Base-by-base conservation (phyloP, 23 tunicate species). In the Phallusia fumigata region DNA sequence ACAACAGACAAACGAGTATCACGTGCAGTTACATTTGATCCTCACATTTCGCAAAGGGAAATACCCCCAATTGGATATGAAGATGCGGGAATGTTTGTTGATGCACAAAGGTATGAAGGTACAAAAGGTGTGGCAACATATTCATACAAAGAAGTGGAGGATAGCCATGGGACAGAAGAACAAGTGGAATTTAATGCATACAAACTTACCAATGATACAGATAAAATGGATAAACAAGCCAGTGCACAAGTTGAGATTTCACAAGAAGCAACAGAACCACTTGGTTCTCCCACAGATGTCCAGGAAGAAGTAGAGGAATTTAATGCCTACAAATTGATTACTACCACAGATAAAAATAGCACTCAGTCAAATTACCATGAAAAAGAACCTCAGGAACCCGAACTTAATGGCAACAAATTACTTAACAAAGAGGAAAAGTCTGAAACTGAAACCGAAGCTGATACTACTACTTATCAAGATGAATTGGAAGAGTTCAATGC, bases 31-130 rank as follows among this genome's bases (percentile, higher is more conserved):
- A 74, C 77, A 18, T 74, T 74, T 74, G 36, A 32, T 32, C 77
- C 77, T 11, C 13, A 74, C 40, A 33, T 74, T 31, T 33, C 36
- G 12, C 77, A 74, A 33, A 32, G 77, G n/a, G 77, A 74, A 15
- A 74, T 74, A 32, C 77, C 77, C 3, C 77, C 77, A 30, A 33
- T 74, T 33, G 77, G 77, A 33, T 74, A 32, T 74, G 77, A 74
- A 74, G 77, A 74, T 24, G 28, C 13, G 28, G 69, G 69, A 58
- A 58, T 58, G 69, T 58, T 58, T 58, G 69, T 58, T 21, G 69
- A 58, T 58, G 13, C 69, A 22, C 15, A 58, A 13, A 24, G 28
- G 3, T 58, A 22, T 58, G 28, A 58, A 58, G 13, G 69, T 24
- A 58, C 69, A 6, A 58, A 21, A 58, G 15, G 13, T 21, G 28